phyloP scores from a whole-genome alignment of 2,113 vertebrate genomes.

The Sigmodon hispidus region DNA sequence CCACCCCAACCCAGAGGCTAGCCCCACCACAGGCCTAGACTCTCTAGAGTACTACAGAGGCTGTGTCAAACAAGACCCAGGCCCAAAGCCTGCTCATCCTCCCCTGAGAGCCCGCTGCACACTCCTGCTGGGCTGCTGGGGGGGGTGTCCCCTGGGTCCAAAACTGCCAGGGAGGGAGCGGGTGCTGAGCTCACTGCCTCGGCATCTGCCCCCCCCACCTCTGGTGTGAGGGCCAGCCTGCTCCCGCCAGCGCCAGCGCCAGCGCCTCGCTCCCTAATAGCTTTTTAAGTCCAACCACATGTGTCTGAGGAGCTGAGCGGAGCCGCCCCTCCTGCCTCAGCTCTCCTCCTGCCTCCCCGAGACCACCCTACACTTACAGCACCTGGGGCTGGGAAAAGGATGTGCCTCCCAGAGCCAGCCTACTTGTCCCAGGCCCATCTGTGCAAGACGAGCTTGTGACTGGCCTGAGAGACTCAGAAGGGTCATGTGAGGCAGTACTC shows the following conservation, averaged over 20 bases:
- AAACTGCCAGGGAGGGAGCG: constrained; percentile 76
- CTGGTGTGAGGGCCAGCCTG: constrained; percentile 72
- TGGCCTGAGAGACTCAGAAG: neutral
- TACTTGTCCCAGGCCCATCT: constrained; percentile 10
- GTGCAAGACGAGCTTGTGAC: neutral
- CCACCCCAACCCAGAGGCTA: neutral
- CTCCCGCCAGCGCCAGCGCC: constrained; percentile 78
- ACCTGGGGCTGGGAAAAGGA: constrained; percentile 59
- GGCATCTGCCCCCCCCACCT: constrained; percentile 78
- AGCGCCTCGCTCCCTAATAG: constrained; percentile 79
- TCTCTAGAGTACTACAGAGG: neutral
- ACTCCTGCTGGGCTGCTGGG: constrained; percentile 44
- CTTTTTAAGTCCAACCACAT: constrained; percentile 84
- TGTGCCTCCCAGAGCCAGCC: constrained; percentile 62
- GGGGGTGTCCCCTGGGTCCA: constrained; percentile 71
- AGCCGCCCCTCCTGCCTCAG: constrained; percentile 74
- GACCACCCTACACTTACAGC: constrained; percentile 78
- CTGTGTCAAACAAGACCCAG: neutral
- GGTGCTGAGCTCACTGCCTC: constrained; percentile 83
- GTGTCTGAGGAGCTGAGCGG: constrained; percentile 71
- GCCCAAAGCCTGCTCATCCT: neutral
- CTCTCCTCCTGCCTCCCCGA: constrained; percentile 39
- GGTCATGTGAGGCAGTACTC: neutral
- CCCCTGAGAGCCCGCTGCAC: neutral
- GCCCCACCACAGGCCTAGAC: neutral